Evolutionary conservation across 1,140 invertebrate genomes (phyloP).

Genomic region (Drosophila murphyi): DNA sequence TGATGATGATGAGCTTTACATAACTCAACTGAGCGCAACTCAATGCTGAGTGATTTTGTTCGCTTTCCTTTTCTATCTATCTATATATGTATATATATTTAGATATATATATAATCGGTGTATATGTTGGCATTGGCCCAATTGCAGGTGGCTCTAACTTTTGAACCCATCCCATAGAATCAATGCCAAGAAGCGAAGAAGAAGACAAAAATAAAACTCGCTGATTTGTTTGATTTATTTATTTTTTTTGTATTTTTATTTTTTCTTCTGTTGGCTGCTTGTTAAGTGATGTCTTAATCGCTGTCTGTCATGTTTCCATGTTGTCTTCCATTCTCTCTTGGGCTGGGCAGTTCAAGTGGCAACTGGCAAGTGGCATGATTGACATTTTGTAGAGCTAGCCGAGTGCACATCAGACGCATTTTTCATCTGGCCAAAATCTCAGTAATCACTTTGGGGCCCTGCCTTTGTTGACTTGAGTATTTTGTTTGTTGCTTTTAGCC

Average conservation of each 20-base stretch:
- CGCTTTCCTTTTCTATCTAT: slow-evolving; percentile 19
- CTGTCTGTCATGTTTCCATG: slow-evolving; percentile 64
- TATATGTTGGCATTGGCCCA: slow-evolving; percentile 70
- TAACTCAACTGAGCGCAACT: slow-evolving; percentile 63
- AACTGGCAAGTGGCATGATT: slow-evolving; percentile 29
- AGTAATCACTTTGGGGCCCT: not conserved
- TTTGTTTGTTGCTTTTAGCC: slow-evolving; percentile 55
- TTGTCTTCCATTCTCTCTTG: slow-evolving; percentile 3
- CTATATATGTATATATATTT: no score
- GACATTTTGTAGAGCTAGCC: slow-evolving; percentile 42
- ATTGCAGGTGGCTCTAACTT: slow-evolving; percentile 63
- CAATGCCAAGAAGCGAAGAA: slow-evolving; percentile 25
- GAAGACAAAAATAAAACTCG: not conserved
- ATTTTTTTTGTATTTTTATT: not conserved
- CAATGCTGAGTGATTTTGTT: slow-evolving; percentile 39
- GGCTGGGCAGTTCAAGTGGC: slow-evolving; percentile 27
- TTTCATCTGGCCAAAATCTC: not conserved
- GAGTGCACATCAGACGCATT: slow-evolving; percentile 14
- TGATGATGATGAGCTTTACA: slow-evolving; percentile 35
- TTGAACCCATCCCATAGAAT: slow-evolving; percentile 53
- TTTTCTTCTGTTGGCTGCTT: not conserved
- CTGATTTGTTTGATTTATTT: slow-evolving; percentile 44
- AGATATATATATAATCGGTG: no score
- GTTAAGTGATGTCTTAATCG: slow-evolving; percentile 65
- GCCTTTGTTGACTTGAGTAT: not conserved